phyloP scores from a whole-genome alignment of 2,888 invertebrate genomes.

The Orchestes rusci region DNA sequence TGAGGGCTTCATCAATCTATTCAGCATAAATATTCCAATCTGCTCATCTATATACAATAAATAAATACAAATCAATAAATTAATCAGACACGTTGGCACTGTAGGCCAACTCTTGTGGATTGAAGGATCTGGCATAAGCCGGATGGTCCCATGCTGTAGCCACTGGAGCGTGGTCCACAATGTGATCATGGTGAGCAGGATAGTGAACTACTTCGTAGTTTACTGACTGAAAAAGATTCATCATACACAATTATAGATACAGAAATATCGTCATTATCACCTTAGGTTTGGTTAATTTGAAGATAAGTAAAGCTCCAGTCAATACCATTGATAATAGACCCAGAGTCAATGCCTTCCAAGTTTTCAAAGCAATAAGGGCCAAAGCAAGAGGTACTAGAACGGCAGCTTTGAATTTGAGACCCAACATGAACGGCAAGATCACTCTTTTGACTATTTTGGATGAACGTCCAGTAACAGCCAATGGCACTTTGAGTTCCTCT shows the following conservation, averaged over 20 bases:
- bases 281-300: conserved; percentile 82
- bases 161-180: conserved; percentile 37
- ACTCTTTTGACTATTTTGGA: conserved; percentile 70
- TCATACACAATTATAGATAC: not conserved
- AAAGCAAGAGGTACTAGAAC: conserved; percentile 75
- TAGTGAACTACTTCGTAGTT: conserved; percentile 85
- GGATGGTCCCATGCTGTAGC: conserved; percentile 47
- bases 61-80: conserved; percentile 18
- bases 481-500: conserved; percentile 61
- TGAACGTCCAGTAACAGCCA: conserved; percentile 58
- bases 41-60: conserved; percentile 19
- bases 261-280: conserved; percentile 42
- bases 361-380: conserved; percentile 77
- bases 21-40: too few relatives aligned
- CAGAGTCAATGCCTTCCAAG: conserved; percentile 83
- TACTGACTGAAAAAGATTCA: conserved; percentile 47
- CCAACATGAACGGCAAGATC: conserved; percentile 76
- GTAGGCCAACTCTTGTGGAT: conserved; percentile 56
- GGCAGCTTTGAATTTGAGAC: conserved; percentile 79
- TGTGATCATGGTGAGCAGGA: conserved; percentile 55
- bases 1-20: too few relatives aligned
- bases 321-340: conserved; percentile 77
- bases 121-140: conserved; percentile 55
- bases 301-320: conserved; percentile 78
- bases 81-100: conserved; percentile 38